Evolutionary conservation across 2,888 invertebrate genomes (phyloP), one percentile per base, ranked within the genome.

Genomic region (Periphyllus acericola): DNA sequence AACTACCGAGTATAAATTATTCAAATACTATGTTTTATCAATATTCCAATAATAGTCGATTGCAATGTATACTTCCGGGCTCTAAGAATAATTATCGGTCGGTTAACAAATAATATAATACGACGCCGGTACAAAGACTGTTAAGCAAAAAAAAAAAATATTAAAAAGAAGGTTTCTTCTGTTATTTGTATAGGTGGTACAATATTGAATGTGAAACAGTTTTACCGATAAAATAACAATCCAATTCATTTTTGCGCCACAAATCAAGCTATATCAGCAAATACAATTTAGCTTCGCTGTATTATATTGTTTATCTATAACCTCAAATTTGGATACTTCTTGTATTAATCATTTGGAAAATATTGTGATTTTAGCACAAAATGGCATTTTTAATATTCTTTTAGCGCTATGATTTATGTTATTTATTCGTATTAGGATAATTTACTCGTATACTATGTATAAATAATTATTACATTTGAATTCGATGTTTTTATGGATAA

Each of bases 61-160:
- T 71, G n/a, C 32, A 29, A 29, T 32, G 29, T 29, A 5, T 52
- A 55, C 32, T 79, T 79, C 52, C 52, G 78, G 78, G 52, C 34
- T 79, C 34, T 55, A 14, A 79, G 55, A 79, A 79, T 79, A 79
- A 32, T 79, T 79, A 79, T 79, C 25, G 25, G 19, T 78, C 4
- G 21, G 52, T 76, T 46, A 76, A 76, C 46, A 72, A 17, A 36
- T 21, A 8, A 34, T 34, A 8, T 72, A 72, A 21, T 72, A n/a
- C 17, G 4, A 17, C 60, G 60, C 60, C 25, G 21, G 21, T 60
- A 25, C 60, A 46, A 1, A 36, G 36, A 36, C 36, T 21, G 14
- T 1, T 55, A 55, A 19, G 17, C 14, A 29, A 71, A 71, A 29
- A 68, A 11, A 25, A 68, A 68, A 68, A 3, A 46, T 2, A 1